Percentiles rank a stretch among this genome's conserved stretches.
Conservation (phyloP, 2,888 invertebrate species). For the Spilarctia lutea region DNA sequence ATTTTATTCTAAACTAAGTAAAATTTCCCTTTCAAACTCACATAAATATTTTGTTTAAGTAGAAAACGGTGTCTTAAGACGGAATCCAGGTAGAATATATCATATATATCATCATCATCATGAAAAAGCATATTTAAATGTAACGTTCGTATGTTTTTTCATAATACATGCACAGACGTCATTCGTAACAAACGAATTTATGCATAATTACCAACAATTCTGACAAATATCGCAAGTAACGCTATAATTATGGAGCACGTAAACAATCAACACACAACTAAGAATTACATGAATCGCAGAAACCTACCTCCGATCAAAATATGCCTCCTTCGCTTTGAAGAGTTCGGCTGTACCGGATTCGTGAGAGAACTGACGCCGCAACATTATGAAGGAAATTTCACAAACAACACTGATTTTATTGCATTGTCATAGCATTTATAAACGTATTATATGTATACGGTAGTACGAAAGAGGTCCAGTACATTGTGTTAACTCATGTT, state of each 20-base stretch:
- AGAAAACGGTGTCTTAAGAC: neutral
- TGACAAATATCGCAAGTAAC: neutral
- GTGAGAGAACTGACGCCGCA: conserved; percentile 80
- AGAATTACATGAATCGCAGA: neutral
- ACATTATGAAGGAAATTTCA: conserved; percentile 58
- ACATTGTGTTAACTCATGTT: conserved; percentile 16
- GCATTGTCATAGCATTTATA: conserved; percentile 18
- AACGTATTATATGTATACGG: neutral
- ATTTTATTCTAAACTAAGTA: neutral
- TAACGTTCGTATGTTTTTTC: neutral
- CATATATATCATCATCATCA: too few relatives aligned
- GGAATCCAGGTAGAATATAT: neutral
- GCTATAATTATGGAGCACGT: neutral
- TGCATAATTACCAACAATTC: neutral
- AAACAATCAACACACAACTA: neutral
- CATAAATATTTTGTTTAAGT: neutral
- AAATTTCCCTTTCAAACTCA: neutral
- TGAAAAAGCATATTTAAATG: neutral
- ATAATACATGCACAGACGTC: neutral
- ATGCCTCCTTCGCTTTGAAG: conserved; percentile 73
- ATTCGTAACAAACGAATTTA: neutral
- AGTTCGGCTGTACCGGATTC: conserved; percentile 80
- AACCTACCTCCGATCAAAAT: conserved; percentile 75
- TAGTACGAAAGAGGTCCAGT: neutral
- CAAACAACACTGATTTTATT: conserved; percentile 18